Evolutionary conservation across 2,113 vertebrate species (phyloP).

Genomic region (Cebus imitator): DNA sequence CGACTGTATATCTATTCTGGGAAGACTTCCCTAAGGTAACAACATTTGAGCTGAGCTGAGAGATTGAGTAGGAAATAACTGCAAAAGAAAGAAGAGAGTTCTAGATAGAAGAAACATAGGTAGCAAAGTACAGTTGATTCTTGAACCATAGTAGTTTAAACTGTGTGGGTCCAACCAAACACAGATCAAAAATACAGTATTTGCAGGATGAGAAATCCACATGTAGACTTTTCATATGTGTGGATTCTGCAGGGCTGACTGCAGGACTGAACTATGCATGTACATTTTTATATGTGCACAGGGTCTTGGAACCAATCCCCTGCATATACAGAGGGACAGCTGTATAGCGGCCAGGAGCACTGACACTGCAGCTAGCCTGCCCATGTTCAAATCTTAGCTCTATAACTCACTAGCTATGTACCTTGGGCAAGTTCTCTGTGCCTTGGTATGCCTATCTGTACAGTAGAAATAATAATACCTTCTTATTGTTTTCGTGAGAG

Average conservation of each 20-base stretch:
- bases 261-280: neutral
- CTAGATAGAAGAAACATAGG: neutral
- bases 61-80: neutral
- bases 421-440: neutral
- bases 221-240: neutral
- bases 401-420: neutral
- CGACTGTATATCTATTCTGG: neutral
- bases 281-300: no score
- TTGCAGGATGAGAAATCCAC: neutral
- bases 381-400: neutral
- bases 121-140: neutral
- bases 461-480: neutral
- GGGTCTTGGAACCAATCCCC: neutral
- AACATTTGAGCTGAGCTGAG: neutral
- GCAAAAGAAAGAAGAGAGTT: constrained; percentile 11
- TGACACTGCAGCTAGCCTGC: neutral
- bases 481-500: neutral
- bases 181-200: neutral
- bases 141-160: neutral
- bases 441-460: neutral
- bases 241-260: neutral
- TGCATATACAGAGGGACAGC: neutral
- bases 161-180: neutral
- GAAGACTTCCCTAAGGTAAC: neutral
- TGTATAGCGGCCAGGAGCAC: neutral